Evolutionary conservation across 2,888 invertebrate genomes (phyloP), one percentile per base, ranked within the genome.

Genomic region (Andrena fulva): DNA sequence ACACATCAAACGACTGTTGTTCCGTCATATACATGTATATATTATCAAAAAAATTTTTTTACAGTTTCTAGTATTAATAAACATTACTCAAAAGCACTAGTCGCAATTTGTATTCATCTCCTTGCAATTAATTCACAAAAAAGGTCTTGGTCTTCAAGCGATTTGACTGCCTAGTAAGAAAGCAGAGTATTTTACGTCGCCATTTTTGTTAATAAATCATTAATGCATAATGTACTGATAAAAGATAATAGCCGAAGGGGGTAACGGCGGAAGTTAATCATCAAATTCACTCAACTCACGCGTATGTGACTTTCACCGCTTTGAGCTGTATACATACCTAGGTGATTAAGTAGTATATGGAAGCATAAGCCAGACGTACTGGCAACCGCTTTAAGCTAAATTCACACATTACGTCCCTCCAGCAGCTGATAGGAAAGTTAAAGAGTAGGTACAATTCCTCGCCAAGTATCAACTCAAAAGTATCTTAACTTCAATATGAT

Each of bases 261-360:
- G 29, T 20, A 12, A 42, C 60, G n/a, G 3, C 20, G 0, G 7
- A n/a, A 69, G 16, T 2, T 48, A 69, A 50, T 77, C 66, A 48
- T 10, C 59, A 24, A 64, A 20, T 69, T 59, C 35, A 27, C 31
- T 7, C 10, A n/a, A 67, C 59, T 62, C 24, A 54, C 54, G 54
- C 48, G 35, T 63, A 31, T 20, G 48, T 10, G 54, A 63, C 52
- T 76, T 70, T 60, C 79, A 52, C n/a, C 64, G 50, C 60, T 52
- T 42, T 31, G 33, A 35, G n/a, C 29, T 50, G 27, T 56, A 33
- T 59, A 42, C 33, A 42, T 42, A 52, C 59, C 33, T 59, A 29
- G 48, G 24, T 60, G 77, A 78, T 75, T 75, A 77, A 80, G 77
- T 80, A 63, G 77, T 68, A 72, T 68, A 59, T 16, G n/a, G 48